Percentiles rank a stretch among this genome's conserved stretches.
Conservation (phyloP, 2,888 invertebrate genomes). For the Leptinotarsa rubiginosa region DNA sequence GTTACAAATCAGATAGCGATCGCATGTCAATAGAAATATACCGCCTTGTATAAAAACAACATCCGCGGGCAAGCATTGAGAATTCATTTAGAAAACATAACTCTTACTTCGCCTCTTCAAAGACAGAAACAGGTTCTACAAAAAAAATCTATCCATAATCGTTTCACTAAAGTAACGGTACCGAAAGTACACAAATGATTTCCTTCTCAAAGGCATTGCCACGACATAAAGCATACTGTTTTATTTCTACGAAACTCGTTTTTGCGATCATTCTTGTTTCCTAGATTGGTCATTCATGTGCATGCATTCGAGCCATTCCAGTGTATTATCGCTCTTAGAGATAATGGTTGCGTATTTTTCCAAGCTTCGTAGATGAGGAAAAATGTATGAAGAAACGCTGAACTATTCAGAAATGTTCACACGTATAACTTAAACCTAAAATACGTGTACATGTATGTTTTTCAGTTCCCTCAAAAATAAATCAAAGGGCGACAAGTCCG, state of each 20-base stretch:
- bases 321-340: background rate
- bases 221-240: constrained; percentile 23
- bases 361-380: background rate
- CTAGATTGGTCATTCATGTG: constrained; percentile 44
- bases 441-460: too few relatives aligned
- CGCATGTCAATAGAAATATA: background rate
- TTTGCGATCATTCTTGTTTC: constrained; percentile 39
- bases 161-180: constrained; percentile 47
- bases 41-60: background rate
- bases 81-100: constrained; percentile 20
- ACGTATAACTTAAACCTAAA: too few relatives aligned
- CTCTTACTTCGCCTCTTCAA: constrained; percentile 22
- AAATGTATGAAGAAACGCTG: background rate
- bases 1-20: background rate
- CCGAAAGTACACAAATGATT: constrained; percentile 39
- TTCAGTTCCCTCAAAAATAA: too few relatives aligned
- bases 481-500: too few relatives aligned
- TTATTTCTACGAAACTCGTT: constrained; percentile 38
- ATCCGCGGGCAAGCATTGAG: constrained; percentile 1
- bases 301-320: background rate
- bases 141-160: constrained; percentile 31
- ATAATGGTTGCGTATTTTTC: background rate
- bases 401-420: background rate
- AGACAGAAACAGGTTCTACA: constrained; percentile 32
- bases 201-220: constrained; percentile 39